A percentile compares a stretch with the other conserved stretches of the same genome.
Conservation (phyloP, 1,140 invertebrate species). For the Campoletis sonorensis region DNA sequence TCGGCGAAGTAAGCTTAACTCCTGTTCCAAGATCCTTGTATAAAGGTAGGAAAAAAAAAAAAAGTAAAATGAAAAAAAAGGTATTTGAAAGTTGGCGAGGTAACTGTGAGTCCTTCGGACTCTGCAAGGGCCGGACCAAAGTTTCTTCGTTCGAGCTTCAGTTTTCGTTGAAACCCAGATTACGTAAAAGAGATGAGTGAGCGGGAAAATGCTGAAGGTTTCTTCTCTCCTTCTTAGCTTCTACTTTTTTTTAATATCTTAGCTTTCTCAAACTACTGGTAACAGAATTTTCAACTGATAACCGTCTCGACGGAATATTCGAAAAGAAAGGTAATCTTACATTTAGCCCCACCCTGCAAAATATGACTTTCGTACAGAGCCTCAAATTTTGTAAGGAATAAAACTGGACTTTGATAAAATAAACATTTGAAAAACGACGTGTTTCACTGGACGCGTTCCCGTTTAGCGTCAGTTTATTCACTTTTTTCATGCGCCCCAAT, state of each 20-base stretch:
- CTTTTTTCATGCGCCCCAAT: not conserved
- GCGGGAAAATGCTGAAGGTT: not conserved
- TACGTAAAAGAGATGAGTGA: conserved; percentile 23
- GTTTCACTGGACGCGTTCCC: no score
- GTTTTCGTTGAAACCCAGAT: conserved; percentile 1
- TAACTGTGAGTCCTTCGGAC: conserved; percentile 1
- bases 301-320: not conserved
- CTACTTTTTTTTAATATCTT: conserved; percentile 32
- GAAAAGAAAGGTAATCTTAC: not conserved
- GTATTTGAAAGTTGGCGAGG: conserved; percentile 14
- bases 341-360: not conserved
- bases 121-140: not conserved
- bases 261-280: conserved; percentile 26
- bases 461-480: not conserved
- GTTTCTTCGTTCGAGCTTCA: conserved; percentile 24
- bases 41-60: not conserved
- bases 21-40: conserved; percentile 15
- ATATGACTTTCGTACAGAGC: no score
- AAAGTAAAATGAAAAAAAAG: not conserved
- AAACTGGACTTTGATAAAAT: not conserved
- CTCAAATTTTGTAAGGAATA: not conserved
- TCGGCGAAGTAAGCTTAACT: not conserved
- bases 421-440: no score
- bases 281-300: conserved; percentile 30
- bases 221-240: not conserved